Conservation (phyloP, 2,888 invertebrate species). For the Branchipolynoe longqiensis region DNA sequence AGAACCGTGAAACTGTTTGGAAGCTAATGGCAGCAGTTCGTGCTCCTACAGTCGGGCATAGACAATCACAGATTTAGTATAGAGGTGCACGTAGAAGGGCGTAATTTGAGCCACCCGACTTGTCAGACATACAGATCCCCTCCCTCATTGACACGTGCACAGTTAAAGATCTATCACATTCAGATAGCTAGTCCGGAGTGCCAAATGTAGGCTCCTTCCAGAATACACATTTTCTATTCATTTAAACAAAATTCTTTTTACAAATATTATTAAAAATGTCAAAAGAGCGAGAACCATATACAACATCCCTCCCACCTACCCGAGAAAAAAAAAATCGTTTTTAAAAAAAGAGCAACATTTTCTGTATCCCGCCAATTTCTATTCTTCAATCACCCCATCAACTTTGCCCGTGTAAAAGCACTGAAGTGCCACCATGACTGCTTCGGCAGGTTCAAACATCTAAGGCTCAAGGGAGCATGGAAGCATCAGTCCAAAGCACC, state of each 20-base stretch:
- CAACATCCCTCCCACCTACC: no score
- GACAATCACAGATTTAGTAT: constrained; percentile 49
- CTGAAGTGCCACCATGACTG: constrained; percentile 43
- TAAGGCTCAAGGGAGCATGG: constrained; percentile 4
- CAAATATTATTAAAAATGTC: neutral
- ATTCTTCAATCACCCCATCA: neutral
- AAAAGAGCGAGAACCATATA: neutral
- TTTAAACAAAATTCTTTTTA: neutral
- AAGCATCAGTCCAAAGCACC: constrained; percentile 43
- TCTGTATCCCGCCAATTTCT: constrained; percentile 3
- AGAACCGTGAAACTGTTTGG: constrained; percentile 45
- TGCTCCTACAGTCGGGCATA: constrained; percentile 37
- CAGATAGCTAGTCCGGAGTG: constrained; percentile 11
- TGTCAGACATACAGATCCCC: neutral
- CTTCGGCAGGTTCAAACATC: constrained; percentile 33
- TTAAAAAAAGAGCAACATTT: no score
- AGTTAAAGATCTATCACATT: constrained; percentile 18
- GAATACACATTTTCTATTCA: constrained; percentile 6
- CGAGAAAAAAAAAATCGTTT: neutral
- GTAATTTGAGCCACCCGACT: constrained; percentile 6
- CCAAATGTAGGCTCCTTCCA: constrained; percentile 1
- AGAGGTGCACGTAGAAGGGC: constrained; percentile 14
- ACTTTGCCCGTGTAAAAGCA: constrained; percentile 42
- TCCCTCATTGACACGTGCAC: constrained; percentile 19
- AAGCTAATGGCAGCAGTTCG: constrained; percentile 50